Conservation (phyloP, 2,797 vertebrate species). For the Propithecus perrieri region DNA sequence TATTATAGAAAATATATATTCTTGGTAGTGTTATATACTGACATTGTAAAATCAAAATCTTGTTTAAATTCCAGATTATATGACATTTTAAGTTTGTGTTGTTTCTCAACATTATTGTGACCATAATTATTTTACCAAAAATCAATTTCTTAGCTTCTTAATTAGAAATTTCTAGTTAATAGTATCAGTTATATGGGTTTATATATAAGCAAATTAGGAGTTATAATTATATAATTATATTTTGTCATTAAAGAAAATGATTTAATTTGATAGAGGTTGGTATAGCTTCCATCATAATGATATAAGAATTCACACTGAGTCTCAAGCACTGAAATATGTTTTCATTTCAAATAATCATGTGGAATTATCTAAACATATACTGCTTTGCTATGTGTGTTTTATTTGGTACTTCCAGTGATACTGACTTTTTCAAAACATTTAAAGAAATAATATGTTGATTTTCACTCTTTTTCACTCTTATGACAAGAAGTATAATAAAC, state of each 20-base stretch:
- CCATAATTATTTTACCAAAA: background rate
- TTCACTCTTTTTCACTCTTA: background rate
- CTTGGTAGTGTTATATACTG: background rate
- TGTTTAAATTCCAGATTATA: background rate
- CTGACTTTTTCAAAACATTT: background rate
- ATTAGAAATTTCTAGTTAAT: background rate
- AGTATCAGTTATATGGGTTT: background rate
- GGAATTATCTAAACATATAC: background rate
- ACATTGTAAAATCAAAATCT: background rate
- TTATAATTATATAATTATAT: background rate
- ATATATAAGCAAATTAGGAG: background rate
- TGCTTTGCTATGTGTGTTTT: background rate
- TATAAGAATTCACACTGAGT: background rate
- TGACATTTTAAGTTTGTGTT: background rate
- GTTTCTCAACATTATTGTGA: background rate
- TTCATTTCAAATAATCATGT: background rate
- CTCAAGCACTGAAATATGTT: background rate
- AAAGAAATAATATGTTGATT: background rate
- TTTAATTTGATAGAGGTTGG: background rate
- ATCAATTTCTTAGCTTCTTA: background rate
- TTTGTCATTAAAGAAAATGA: constrained; percentile 15
- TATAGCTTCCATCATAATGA: background rate
- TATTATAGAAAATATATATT: background rate
- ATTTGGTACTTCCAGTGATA: background rate
- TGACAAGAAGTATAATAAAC: background rate